These are phyloP conservation scores for Mobula birostris DNA, from an alignment of 2,113 vertebrate species.

Conservation along the genomic window DNA sequence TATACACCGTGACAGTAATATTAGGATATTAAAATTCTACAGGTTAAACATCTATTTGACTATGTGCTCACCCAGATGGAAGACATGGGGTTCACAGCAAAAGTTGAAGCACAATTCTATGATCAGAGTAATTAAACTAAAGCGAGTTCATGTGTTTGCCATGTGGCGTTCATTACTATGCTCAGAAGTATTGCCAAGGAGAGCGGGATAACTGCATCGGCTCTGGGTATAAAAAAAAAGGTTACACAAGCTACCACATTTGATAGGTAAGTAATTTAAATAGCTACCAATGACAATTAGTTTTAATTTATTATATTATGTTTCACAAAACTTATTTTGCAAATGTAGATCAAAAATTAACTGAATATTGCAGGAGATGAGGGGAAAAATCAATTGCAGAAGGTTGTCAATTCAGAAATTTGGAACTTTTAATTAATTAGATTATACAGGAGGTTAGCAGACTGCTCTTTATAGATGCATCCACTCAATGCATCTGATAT, in stretches of 20 bases:
- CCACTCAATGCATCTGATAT: neutral
- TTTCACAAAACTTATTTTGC: neutral
- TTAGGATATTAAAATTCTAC: conserved; percentile 8
- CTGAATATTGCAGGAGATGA: neutral
- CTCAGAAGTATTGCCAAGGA: conserved; percentile 29
- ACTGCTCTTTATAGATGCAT: conserved; percentile 18
- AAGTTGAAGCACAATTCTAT: conserved; percentile 14
- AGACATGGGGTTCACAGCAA: conserved; percentile 17
- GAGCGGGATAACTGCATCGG: neutral
- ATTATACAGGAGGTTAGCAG: neutral
- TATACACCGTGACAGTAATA: neutral
- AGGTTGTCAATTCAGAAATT: conserved; percentile 5
- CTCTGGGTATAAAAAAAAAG: conserved; percentile 29
- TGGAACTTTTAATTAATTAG: neutral
- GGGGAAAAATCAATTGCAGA: neutral
- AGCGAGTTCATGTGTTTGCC: conserved; percentile 31
- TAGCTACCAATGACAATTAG: conserved; percentile 10
- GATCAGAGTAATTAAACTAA: conserved; percentile 27
- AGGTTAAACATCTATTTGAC: conserved; percentile 16
- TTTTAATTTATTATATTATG: conserved; percentile 23
- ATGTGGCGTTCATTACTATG: conserved; percentile 28
- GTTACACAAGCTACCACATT: conserved; percentile 29
- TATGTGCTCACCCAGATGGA: conserved; percentile 19
- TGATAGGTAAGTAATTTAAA: conserved; percentile 19
- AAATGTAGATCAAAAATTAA: conserved; percentile 2